These are phyloP conservation scores for Camponotus floridanus DNA, from an alignment of 1,140 invertebrate species.

Conservation along the genomic window DNA sequence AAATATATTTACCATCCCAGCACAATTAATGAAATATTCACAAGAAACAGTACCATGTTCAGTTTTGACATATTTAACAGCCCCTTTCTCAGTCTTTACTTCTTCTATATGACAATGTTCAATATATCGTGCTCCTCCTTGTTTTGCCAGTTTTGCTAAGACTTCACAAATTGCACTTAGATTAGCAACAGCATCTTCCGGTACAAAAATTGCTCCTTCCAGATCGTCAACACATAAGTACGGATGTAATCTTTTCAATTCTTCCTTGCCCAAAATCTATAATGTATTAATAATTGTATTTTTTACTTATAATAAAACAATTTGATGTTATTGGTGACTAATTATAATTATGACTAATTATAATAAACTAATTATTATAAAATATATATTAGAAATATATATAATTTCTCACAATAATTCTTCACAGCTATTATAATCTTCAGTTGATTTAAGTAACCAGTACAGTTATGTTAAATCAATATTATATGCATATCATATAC, in stretches of 20 bases:
- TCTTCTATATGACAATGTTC: conserved; percentile 88
- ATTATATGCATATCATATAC: too few species aligned
- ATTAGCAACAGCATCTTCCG: conserved; percentile 91
- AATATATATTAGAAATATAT: background rate
- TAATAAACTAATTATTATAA: too few species aligned
- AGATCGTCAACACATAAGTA: conserved; percentile 89
- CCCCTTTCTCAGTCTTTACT: conserved; percentile 88
- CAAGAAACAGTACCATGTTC: conserved; percentile 88
- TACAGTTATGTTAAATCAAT: background rate
- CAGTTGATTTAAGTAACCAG: background rate
- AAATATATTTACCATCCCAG: conserved; percentile 88
- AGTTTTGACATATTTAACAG: conserved; percentile 88
- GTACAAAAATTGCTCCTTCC: conserved; percentile 91
- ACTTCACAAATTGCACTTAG: conserved; percentile 88
- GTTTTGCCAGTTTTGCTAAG: conserved; percentile 87
- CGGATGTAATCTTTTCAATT: conserved; percentile 87
- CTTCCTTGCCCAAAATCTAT: conserved; percentile 81
- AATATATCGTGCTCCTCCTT: conserved; percentile 88
- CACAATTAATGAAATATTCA: conserved; percentile 92
- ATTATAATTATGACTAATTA: background rate
- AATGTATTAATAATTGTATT: background rate
- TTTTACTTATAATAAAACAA: background rate
- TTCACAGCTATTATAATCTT: background rate
- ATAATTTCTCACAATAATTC: background rate
- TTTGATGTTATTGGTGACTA: too few species aligned